Conservation (phyloP, 2,888 invertebrate genomes). For the Drosophila conformis region DNA sequence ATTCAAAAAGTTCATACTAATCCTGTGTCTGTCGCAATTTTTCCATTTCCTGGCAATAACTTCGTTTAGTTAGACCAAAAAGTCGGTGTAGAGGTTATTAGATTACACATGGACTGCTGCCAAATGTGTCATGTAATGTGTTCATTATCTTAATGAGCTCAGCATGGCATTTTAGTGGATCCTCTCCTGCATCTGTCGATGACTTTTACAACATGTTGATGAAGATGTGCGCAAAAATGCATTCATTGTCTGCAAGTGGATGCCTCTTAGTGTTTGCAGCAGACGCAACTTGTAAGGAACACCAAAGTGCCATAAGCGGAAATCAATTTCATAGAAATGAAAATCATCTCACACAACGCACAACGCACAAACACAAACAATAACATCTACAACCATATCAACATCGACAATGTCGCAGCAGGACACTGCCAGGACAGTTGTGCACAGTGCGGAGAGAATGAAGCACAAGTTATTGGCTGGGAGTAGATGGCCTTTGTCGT, state of each 20-base stretch:
- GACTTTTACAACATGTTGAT: conserved; percentile 8
- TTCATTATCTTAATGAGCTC: conserved; percentile 22
- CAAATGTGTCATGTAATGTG: conserved; percentile 2
- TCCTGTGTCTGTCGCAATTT: background rate
- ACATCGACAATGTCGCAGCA: conserved; percentile 9
- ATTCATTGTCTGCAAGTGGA: conserved; percentile 15
- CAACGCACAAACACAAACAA: conserved; percentile 15
- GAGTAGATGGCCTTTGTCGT: conserved; percentile 57
- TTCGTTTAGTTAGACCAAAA: background rate
- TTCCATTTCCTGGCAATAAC: background rate
- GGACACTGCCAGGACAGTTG: conserved; percentile 35
- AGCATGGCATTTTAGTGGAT: conserved; percentile 3
- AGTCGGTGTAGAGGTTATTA: background rate
- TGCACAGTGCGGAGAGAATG: conserved; percentile 43
- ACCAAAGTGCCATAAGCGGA: conserved; percentile 79
- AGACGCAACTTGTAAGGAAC: conserved; percentile 64
- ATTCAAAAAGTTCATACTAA: background rate
- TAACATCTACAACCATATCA: conserved; percentile 11
- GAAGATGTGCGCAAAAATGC: conserved; percentile 3
- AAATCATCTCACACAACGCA: conserved; percentile 49
- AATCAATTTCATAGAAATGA: conserved; percentile 72
- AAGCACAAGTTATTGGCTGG: conserved; percentile 69
- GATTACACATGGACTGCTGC: background rate
- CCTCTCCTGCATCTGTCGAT: background rate
- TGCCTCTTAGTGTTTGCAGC: conserved; percentile 16